Percentiles rank a stretch among this genome's conserved stretches.
phyloP scores from a whole-genome alignment of 2,113 vertebrate species.

The Onychorhynchus coronatus region DNA sequence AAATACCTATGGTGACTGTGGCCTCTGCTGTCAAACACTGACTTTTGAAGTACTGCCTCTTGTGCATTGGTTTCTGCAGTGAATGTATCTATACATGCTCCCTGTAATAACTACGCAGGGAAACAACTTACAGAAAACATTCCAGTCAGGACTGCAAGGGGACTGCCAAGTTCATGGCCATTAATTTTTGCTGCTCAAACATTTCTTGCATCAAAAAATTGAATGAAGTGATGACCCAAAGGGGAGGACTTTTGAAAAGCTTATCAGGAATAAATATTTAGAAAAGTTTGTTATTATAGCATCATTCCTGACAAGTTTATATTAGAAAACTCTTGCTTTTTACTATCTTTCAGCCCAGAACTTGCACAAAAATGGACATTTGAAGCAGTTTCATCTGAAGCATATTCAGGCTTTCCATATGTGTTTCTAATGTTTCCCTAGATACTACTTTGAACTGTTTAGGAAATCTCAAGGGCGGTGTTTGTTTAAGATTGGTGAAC shows the following conservation, averaged over 20 bases:
- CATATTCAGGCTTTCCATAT: constrained; percentile 7
- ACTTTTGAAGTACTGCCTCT: neutral
- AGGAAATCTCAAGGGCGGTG: constrained; percentile 13
- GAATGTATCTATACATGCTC: neutral
- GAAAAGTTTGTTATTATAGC: constrained; percentile 6
- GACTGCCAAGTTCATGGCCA: neutral
- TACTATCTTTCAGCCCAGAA: neutral
- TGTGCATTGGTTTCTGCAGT: neutral
- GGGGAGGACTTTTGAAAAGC: constrained; percentile 5
- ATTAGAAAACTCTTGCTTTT: constrained; percentile 2
- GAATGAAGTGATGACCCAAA: neutral
- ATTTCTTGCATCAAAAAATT: constrained; percentile 30
- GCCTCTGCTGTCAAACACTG: neutral
- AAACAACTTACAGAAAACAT: neutral
- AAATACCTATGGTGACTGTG: neutral
- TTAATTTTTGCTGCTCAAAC: constrained; percentile 1
- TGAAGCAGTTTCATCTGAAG: constrained; percentile 23
- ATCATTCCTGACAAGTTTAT: constrained; percentile 41
- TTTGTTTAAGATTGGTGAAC: constrained; percentile 52
- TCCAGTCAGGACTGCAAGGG: neutral
- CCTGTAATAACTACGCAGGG: neutral
- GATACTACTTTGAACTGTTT: constrained; percentile 42
- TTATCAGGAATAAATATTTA: constrained; percentile 50
- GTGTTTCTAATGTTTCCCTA: constrained; percentile 47
- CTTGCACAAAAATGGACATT: constrained; percentile 45